Evolutionary conservation across 2,797 vertebrate species (phyloP).

Genomic region (Tarsius wallacei): DNA sequence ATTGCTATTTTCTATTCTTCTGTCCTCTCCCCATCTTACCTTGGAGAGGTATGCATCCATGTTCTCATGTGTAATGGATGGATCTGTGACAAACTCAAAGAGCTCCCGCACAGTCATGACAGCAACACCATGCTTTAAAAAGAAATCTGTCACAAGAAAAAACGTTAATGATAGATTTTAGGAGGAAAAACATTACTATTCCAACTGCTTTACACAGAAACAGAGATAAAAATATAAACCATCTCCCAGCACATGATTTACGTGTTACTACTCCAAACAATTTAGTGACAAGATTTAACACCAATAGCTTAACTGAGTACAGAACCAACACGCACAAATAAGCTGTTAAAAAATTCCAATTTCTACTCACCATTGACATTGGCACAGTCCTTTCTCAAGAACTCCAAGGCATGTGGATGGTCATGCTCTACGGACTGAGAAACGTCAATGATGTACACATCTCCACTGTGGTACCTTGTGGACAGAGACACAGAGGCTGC

Average conservation of each 20-base stretch:
- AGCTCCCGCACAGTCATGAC: conserved; percentile 97
- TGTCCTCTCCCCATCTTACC: conserved; percentile 88
- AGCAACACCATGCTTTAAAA: conserved; percentile 93
- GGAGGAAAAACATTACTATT: neutral
- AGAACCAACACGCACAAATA: neutral
- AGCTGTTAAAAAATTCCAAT: neutral
- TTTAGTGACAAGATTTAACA: neutral
- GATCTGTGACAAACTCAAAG: conserved; percentile 97
- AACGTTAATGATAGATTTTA: neutral
- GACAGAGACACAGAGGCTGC: neutral
- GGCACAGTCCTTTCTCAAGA: conserved; percentile 97
- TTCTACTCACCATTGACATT: conserved; percentile 94
- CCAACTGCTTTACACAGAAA: neutral
- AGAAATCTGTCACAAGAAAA: conserved; percentile 93
- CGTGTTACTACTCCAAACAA: neutral
- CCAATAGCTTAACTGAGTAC: neutral
- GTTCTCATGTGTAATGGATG: conserved; percentile 94
- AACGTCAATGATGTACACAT: conserved; percentile 96
- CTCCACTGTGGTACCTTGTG: conserved; percentile 94
- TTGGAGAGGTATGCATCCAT: conserved; percentile 95
- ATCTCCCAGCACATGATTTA: neutral
- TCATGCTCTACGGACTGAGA: conserved; percentile 98
- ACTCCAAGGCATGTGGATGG: conserved; percentile 97
- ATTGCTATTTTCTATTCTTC: neutral
- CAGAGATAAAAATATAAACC: neutral